Evolutionary conservation across 2,113 vertebrate species (phyloP), one percentile per base, ranked within the genome.

Genomic region (Platichthys flesus): DNA sequence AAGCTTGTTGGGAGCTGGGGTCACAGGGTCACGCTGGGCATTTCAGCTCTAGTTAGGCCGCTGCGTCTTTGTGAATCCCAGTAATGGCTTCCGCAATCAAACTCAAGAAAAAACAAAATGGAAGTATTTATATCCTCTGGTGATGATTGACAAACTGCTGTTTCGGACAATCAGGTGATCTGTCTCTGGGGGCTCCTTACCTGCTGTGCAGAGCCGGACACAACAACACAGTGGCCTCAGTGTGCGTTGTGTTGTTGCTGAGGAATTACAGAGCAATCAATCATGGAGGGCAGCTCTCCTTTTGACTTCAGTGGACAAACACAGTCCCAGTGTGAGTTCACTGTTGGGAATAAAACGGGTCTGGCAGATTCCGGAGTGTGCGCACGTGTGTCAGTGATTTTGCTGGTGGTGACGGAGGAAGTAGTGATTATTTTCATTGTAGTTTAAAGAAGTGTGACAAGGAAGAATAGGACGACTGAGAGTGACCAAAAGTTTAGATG

Each of bases 61-160:
- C 84, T 40, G 84, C 82, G 71, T 90, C 78, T 89, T 83, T 89
- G 79, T 85, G 87, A 74, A 88, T 85, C 71, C 24, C 67, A 68
- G 83, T 90, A 93, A 93, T 90, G 89, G 89, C 78, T 93, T 93
- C 92, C 86, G 81, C 85, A 91, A 91, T 93, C 92, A 92, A 92
- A 89, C 91, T 86, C 85, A 88, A 87, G 93, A 42, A 10, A 93
- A 93, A 91, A 92, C 23, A 10, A 93, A 93, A 91, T 92, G 91
- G 94, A 94, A 93, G 91, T 82, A 72, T 88, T 93, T 92, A 88
- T 66, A 71, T 90, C 77, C 85, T 67, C 74, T 76, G 65, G 76
- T 89, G 81, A 86, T 74, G 88, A 87, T 78, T 45, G 65, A 61
- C 45, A 68, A 64, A 63, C 60, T 63, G 65, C 59, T 59, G 79